Percentiles rank a stretch among this genome's conserved stretches.
Evolutionary conservation across 2,113 vertebrate genomes (phyloP).

Genomic region (Peromyscus polionotus): DNA sequence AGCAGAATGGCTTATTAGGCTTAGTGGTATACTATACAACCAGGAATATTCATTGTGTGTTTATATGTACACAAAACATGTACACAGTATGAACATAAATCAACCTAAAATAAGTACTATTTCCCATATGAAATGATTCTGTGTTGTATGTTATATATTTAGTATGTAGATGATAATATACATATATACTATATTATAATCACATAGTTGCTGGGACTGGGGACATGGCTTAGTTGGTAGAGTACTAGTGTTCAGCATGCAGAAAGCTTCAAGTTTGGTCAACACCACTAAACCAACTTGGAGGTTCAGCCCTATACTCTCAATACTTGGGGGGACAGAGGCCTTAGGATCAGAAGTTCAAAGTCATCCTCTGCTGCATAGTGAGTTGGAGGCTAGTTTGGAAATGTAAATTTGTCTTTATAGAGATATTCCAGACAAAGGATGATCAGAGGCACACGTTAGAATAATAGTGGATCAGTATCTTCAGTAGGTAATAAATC

Average conservation of each 20-base stretch:
- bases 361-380: not conserved
- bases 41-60: not conserved
- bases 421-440: slow-evolving; percentile 3
- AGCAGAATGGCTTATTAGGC: not conserved
- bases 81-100: slow-evolving; percentile 7
- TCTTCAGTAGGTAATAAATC: slow-evolving; percentile 19
- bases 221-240: not conserved
- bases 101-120: not conserved
- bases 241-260: not conserved
- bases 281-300: not conserved
- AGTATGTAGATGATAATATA: not conserved
- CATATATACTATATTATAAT: not conserved
- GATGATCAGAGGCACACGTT: not conserved
- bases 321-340: not conserved
- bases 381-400: not conserved
- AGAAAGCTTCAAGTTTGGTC: not conserved
- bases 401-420: slow-evolving; percentile 15
- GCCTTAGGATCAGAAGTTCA: not conserved
- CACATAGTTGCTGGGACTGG: not conserved
- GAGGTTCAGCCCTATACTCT: not conserved
- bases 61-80: not conserved
- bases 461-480: not conserved
- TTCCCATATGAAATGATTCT: not conserved
- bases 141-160: not conserved
- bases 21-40: not conserved